Evolutionary conservation across 2,888 invertebrate species (phyloP).

Genomic region (Ophion obscuratus): DNA sequence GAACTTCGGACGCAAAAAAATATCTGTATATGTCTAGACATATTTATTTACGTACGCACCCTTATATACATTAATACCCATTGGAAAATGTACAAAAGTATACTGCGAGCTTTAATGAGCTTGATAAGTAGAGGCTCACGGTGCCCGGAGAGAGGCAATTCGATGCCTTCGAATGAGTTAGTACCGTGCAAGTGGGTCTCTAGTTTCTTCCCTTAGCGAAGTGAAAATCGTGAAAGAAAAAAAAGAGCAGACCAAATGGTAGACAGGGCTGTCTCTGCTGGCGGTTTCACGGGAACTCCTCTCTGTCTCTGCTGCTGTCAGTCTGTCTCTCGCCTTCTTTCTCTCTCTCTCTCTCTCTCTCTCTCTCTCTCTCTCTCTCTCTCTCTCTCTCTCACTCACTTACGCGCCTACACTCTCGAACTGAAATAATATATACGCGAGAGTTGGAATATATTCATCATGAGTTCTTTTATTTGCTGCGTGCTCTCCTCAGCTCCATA

Average conservation of each 20-base stretch:
- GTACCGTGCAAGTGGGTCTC: slow-evolving; percentile 32
- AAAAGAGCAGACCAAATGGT: slow-evolving; percentile 33
- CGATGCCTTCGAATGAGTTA: slow-evolving; percentile 45
- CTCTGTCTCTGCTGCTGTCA: slow-evolving; percentile 2
- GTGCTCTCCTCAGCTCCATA: slow-evolving; percentile 41
- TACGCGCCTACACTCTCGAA: slow-evolving; percentile 8
- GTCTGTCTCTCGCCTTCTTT: neutral
- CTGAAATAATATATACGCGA: slow-evolving; percentile 49
- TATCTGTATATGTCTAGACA: neutral
- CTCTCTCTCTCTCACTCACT: neutral
- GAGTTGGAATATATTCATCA: slow-evolving; percentile 46
- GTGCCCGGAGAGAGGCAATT: slow-evolving; percentile 44
- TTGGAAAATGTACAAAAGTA: slow-evolving; percentile 40
- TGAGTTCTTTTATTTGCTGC: slow-evolving; percentile 53
- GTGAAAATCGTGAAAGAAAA: slow-evolving; percentile 34
- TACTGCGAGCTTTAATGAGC: slow-evolving; percentile 53
- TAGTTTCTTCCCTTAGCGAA: slow-evolving; percentile 35
- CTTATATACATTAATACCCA: slow-evolving; percentile 8
- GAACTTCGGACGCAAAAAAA: slow-evolving; percentile 13
- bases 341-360: neutral
- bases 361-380: neutral
- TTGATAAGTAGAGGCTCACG: slow-evolving; percentile 47
- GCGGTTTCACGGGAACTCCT: slow-evolving; percentile 23
- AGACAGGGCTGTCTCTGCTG: slow-evolving; percentile 34
- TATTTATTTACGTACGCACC: slow-evolving; percentile 8